Percentiles rank a stretch among this genome's conserved stretches.
Evolutionary conservation across 2,888 invertebrate species (phyloP).

Genomic region (Meteorus colon): DNA sequence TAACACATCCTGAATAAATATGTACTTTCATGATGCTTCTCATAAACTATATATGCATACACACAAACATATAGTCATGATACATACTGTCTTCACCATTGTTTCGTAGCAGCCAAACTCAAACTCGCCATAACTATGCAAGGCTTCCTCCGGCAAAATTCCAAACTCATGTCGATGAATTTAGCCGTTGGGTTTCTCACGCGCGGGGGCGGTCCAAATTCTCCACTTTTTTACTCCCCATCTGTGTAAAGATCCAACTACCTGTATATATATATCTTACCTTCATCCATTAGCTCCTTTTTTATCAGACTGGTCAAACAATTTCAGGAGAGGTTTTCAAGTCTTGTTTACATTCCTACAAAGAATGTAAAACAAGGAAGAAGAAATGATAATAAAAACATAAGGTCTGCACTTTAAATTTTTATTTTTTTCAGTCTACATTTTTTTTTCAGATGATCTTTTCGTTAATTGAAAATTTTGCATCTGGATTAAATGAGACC

Average conservation of each 20-base stretch:
- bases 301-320: too few species aligned
- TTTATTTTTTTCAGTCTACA: not conserved
- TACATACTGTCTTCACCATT: not conserved
- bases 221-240: not conserved
- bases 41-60: not conserved
- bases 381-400: not conserved
- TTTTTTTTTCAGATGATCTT: not conserved
- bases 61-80: not conserved
- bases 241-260: not conserved
- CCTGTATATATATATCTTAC: not conserved
- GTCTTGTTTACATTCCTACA: not conserved
- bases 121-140: slow-evolving; percentile 23
- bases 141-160: slow-evolving; percentile 25
- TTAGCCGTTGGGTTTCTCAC: slow-evolving; percentile 17
- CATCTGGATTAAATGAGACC: too few species aligned
- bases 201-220: slow-evolving; percentile 26
- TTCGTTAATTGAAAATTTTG: too few species aligned
- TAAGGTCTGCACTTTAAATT: not conserved
- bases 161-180: slow-evolving; percentile 21
- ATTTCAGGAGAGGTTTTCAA: too few species aligned
- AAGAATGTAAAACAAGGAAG: not conserved
- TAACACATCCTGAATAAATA: slow-evolving; percentile 7
- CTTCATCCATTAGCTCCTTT: too few species aligned
- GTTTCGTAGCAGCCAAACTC: not conserved
- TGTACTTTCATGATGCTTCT: not conserved